A percentile compares a stretch with the other conserved stretches of the same genome.
These are phyloP conservation scores for Molorchus minor DNA, from an alignment of 2,888 invertebrate genomes.

Conservation along the genomic window DNA sequence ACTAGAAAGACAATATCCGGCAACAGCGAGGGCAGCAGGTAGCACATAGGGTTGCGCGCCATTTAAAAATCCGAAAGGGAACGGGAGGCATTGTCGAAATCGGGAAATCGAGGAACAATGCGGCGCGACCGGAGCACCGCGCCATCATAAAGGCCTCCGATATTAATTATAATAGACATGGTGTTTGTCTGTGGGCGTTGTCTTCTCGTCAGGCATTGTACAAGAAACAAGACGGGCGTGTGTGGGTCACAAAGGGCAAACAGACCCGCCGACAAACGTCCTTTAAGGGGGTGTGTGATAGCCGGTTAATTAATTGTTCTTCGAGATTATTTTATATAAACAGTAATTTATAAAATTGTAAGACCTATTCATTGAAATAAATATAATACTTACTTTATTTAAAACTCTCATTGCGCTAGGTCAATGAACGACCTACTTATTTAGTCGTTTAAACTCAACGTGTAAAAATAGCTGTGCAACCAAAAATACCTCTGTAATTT, in stretches of 20 bases:
- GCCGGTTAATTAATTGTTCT: conserved; percentile 35
- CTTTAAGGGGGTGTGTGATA: conserved; percentile 42
- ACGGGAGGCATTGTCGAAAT: conserved; percentile 2
- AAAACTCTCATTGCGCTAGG: too few species aligned
- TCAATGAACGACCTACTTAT: too few species aligned
- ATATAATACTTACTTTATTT: too few species aligned
- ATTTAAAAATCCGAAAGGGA: background rate
- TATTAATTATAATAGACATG: conserved; percentile 21
- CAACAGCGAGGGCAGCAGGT: too few species aligned
- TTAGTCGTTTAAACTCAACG: too few species aligned
- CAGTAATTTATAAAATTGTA: too few species aligned
- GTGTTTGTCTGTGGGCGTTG: conserved; percentile 15
- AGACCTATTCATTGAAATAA: too few species aligned
- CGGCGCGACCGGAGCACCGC: too few species aligned
- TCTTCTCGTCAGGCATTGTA: conserved; percentile 8
- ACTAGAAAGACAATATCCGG: too few species aligned
- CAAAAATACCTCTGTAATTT: too few species aligned
- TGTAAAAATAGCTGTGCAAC: too few species aligned
- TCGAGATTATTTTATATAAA: too few species aligned
- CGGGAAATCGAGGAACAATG: conserved; percentile 13
- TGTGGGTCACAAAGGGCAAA: conserved; percentile 36
- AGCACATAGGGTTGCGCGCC: background rate
- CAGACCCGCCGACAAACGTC: conserved; percentile 37
- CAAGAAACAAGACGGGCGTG: conserved; percentile 11
- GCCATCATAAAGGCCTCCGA: conserved; percentile 1